Base-by-base conservation (phyloP, 2,888 invertebrate genomes). In the Drymonia ruficornis region DNA sequence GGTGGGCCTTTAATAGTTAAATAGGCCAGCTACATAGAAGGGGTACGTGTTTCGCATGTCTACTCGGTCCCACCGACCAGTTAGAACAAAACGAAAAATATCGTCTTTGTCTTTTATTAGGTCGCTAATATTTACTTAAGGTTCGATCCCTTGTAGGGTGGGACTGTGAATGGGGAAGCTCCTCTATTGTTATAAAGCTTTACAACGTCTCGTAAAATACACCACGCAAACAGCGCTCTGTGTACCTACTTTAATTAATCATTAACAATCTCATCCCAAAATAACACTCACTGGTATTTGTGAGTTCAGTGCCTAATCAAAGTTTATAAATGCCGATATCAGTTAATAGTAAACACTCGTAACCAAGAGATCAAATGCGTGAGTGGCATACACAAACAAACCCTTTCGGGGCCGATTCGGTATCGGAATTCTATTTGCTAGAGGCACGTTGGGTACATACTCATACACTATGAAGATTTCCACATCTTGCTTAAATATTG, bases 1-100 rank as follows among this genome's bases (percentile, higher is more conserved):
- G 74, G 79, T 78, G 79, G 81, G 77, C 80, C 78, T 75, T 91
- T 86, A 90, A 90, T 90, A 89, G 85, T 89, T 89, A 89, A 90
- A 89, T 82, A 88, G 86, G 76, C 63, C 70, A 77, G 76, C 74
- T 67, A 67, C 60, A 74, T 76, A 72, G 76, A 74, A 78, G 76
- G 79, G 78, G 78, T 77, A 74, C 70, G 56, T 70, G 63, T 78
- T 63, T 60, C 56, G 55, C 69, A 63, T 66, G 66, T 56, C 53
- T 56, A 76, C 72, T 77, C 62, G 56, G 65, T 59, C 63, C 56
- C 61, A 49, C 61, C 59, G 60, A 64, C 64, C 68, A 61, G 72
- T 68, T 72, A 62, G 61, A 54, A 54, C 51, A 64, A 69, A 67
- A 63, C 55, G 47, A 69, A 61, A 70, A 65, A 62, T 53, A 66